Base-by-base conservation (phyloP, 1,140 invertebrate species). In the Danaus plexippus region DNA sequence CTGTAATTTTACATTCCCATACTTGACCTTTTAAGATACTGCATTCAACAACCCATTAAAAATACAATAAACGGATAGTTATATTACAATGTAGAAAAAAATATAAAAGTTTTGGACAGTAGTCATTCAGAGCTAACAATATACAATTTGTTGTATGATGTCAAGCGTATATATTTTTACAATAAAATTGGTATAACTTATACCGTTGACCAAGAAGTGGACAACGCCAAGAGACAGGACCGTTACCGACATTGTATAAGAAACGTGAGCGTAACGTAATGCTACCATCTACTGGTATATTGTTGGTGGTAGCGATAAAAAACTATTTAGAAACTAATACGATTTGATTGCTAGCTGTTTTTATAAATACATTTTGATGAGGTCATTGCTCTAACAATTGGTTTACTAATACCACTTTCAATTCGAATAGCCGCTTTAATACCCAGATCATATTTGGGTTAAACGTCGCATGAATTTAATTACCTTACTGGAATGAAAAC, bases 221-320 rank as follows among this genome's bases (percentile, higher is more conserved):
- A 69, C 69, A 66, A 60, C 59, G 57, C 56, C 58, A 66, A 58
- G 64, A 71, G 67, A 70, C 55, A 53, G 56, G 58, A 78, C 78
- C 78, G 78, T 81, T 81, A 79, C 66, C 43, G 65, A 73, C 74
- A 75, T 78, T 78, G 76, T 77, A 65, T 66, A 69, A 67, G 53
- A 69, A 66, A 77, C 75, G 75, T 77, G 74, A 81, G 72, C 77
- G 74, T 74, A 73, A 69, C 75, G 67, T 71, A 67, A 77, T 71
- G 63, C 63, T 62, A 62, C 62, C 66, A 65, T 64, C 64, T 46
- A 53, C 59, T 58, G 54, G 64, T 71, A 69, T 74, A 75, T 74
- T 75, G 70, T 76, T 68, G 52, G 46, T 61, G 59, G 60, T 68
- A 57, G 53, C 11, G 48, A 66, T 64, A 70, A 74, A 73, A 73